phyloP scores from a whole-genome alignment of 2,797 vertebrate genomes.

The Darevskia mixta region DNA sequence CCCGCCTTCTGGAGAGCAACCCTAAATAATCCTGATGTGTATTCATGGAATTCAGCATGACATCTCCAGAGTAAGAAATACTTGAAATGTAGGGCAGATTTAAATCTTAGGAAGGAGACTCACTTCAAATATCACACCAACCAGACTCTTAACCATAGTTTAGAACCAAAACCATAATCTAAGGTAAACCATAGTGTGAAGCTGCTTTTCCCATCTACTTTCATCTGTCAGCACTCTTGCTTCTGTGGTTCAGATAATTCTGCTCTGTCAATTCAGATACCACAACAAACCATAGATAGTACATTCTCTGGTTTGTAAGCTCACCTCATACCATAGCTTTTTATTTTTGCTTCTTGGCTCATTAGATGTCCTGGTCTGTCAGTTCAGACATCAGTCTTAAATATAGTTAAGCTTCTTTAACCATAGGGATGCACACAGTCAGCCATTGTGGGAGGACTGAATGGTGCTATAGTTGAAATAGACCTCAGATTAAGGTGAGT shows the following conservation, averaged over 20 bases:
- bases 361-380: neutral
- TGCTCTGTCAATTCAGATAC: neutral
- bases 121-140: neutral
- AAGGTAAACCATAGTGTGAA: neutral
- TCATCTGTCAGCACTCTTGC: neutral
- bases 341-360: neutral
- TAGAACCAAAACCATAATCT: neutral
- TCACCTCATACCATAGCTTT: neutral
- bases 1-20: neutral
- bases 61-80: neutral
- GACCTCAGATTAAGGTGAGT: neutral
- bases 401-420: neutral
- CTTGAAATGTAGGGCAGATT: neutral
- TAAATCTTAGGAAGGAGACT: neutral
- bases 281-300: neutral
- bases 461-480: neutral
- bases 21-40: neutral
- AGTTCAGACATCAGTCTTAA: no score
- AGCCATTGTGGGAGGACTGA: neutral
- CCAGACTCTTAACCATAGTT: neutral
- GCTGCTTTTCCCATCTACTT: neutral
- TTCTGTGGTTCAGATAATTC: neutral
- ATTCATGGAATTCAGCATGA: neutral
- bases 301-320: neutral
- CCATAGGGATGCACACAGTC: neutral